Evolutionary conservation across 92 coral and sea anemone genomes (phyloP).

Genomic region (Umimayanthus chanpuru): DNA sequence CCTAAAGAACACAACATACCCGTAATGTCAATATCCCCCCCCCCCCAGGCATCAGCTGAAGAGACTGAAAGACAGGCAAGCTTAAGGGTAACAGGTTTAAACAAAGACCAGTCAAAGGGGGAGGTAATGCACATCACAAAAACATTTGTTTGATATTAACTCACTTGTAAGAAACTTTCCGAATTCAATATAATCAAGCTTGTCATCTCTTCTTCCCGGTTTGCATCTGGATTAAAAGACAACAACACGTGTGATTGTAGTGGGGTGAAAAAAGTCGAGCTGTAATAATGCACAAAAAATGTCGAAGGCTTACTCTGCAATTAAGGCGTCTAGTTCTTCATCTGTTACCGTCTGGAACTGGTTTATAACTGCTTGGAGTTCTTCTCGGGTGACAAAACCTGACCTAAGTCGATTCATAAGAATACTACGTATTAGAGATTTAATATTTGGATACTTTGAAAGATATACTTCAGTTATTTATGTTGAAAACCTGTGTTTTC

Average conservation of each 20-base stretch:
- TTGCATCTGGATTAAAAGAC: constrained; percentile 43
- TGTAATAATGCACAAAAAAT: neutral
- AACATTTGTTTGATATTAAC: neutral
- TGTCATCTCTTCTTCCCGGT: constrained; percentile 41
- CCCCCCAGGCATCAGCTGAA: too few relatives aligned
- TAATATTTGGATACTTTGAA: too few relatives aligned
- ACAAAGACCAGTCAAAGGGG: neutral
- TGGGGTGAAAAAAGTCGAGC: neutral
- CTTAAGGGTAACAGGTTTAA: neutral
- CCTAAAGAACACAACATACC: too few relatives aligned
- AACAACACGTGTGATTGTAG: neutral
- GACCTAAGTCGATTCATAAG: constrained; percentile 30
- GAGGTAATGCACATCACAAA: neutral
- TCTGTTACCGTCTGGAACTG: constrained; percentile 40
- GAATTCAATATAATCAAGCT: constrained; percentile 50
- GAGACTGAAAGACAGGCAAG: neutral
- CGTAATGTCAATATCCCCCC: too few relatives aligned
- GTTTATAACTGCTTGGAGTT: constrained; percentile 38
- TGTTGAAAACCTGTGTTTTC: neutral
- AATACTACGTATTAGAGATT: neutral
- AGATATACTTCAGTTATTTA: neutral
- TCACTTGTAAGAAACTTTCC: constrained; percentile 50
- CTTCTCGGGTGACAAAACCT: constrained; percentile 56
- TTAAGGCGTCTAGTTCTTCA: constrained; percentile 54
- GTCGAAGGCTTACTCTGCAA: constrained; percentile 48